Conservation (phyloP, 2,113 vertebrate genomes). For the Merops nubicus region DNA sequence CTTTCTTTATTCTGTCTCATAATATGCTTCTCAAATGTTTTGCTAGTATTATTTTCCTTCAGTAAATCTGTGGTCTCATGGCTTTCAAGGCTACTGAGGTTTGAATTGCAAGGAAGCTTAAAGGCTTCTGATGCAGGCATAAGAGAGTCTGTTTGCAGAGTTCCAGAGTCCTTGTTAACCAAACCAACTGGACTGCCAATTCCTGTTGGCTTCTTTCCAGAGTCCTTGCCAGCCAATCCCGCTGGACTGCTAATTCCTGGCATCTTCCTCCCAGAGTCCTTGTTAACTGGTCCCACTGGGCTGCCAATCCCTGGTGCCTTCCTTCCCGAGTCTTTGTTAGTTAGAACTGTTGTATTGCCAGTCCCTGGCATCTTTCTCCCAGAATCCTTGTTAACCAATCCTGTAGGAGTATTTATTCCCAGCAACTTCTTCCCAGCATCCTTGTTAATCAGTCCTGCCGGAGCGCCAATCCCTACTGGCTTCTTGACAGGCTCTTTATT, state of each 20-base stretch:
- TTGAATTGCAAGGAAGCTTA: conserved; percentile 70
- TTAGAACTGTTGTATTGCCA: conserved; percentile 37
- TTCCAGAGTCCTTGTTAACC: conserved; percentile 70
- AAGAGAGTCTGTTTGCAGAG: conserved; percentile 68
- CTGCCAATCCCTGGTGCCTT: conserved; percentile 67
- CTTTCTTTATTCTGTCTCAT: conserved; percentile 75
- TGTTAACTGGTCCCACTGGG: conserved; percentile 70
- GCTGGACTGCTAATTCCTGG: conserved; percentile 58
- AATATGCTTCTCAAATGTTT: conserved; percentile 75
- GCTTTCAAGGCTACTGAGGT: conserved; percentile 61
- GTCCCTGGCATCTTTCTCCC: conserved; percentile 60
- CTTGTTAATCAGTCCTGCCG: conserved; percentile 69
- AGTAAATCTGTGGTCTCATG: conserved; percentile 63
- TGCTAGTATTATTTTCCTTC: conserved; percentile 70
- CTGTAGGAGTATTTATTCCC: conserved; percentile 51
- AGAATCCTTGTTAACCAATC: conserved; percentile 68
- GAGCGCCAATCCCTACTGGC: conserved; percentile 52
- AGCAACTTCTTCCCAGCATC: conserved; percentile 77
- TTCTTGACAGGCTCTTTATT: conserved; percentile 77
- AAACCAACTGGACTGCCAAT: conserved; percentile 35
- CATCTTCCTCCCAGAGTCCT: conserved; percentile 74
- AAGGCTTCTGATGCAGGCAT: conserved; percentile 67
- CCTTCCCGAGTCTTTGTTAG: conserved; percentile 75
- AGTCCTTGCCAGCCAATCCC: conserved; percentile 75
- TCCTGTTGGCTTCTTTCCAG: conserved; percentile 73